phyloP scores from a whole-genome alignment of 2,113 vertebrate genomes.

The Chaetodon auriga region DNA sequence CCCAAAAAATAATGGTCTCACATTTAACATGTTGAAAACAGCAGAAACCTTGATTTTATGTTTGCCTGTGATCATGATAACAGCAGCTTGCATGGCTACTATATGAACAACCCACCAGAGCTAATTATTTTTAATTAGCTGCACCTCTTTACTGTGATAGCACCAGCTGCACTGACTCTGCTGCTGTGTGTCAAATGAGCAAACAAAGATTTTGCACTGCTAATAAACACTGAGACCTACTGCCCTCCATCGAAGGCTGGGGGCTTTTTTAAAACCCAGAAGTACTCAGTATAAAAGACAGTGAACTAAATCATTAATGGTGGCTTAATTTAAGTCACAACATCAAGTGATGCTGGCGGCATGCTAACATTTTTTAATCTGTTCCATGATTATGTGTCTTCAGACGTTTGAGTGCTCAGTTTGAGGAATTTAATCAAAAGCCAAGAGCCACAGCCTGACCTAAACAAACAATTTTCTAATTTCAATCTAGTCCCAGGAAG shows the following conservation, averaged over 20 bases:
- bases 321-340: slow-evolving; percentile 27
- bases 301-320: slow-evolving; percentile 39
- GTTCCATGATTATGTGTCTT: slow-evolving; percentile 37
- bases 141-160: slow-evolving; percentile 33
- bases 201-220: slow-evolving; percentile 34
- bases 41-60: too few relatives aligned
- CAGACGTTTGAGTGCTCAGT: slow-evolving; percentile 33
- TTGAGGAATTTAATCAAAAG: slow-evolving; percentile 56
- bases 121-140: slow-evolving; percentile 62
- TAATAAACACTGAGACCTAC: slow-evolving; percentile 39
- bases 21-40: too few relatives aligned
- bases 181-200: slow-evolving; percentile 27
- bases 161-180: slow-evolving; percentile 23
- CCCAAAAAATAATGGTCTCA: too few relatives aligned
- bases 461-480: slow-evolving; percentile 54
- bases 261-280: slow-evolving; percentile 29
- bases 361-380: slow-evolving; percentile 41
- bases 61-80: slow-evolving; percentile 38
- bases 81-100: slow-evolving; percentile 13
- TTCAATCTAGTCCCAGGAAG: slow-evolving; percentile 24
- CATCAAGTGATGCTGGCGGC: slow-evolving; percentile 33
- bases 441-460: slow-evolving; percentile 53
- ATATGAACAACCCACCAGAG: not conserved
- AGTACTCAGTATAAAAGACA: slow-evolving; percentile 19
- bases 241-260: not conserved